Percentiles rank a stretch among this genome's conserved stretches.
Evolutionary conservation across 1,140 invertebrate genomes (phyloP).

Genomic region (Thrips palmi): DNA sequence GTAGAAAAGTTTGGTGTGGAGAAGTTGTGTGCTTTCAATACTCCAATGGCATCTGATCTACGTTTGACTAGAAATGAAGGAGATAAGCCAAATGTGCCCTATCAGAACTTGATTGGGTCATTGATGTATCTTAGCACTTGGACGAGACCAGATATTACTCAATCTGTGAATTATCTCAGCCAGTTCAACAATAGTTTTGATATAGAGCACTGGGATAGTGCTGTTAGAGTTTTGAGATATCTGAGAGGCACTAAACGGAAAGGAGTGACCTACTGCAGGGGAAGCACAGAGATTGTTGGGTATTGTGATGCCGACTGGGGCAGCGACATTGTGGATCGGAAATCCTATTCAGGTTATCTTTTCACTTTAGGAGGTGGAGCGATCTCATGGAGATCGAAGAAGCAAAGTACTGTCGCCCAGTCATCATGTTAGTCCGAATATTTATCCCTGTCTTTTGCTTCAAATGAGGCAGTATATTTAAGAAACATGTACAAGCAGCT

Average conservation of each 20-base stretch:
- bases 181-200: constrained; percentile 15
- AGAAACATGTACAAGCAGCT: constrained; percentile 7
- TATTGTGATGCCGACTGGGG: constrained; percentile 9
- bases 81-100: constrained; percentile 11
- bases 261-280: constrained; percentile 10
- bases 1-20: constrained; percentile 10
- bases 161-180: constrained; percentile 15
- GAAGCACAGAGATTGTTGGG: constrained; percentile 2
- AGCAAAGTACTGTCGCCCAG: constrained; percentile 12
- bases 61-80: constrained; percentile 9
- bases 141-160: constrained; percentile 22
- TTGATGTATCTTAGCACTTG: constrained; percentile 20
- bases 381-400: constrained; percentile 12
- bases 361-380: constrained; percentile 6
- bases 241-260: constrained; percentile 15
- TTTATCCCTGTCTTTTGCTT: constrained; percentile 7
- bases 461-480: constrained; percentile 12
- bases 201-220: constrained; percentile 12
- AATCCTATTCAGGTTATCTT: constrained; percentile 1
- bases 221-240: constrained; percentile 17
- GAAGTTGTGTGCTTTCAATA: constrained; percentile 3
- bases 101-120: constrained; percentile 13
- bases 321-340: neutral
- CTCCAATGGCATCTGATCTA: constrained; percentile 6
- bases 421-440: constrained; percentile 13